Evolutionary conservation across 2,113 vertebrate genomes (phyloP), one percentile per base, ranked within the genome.

Genomic region (Actenoides hombroni): DNA sequence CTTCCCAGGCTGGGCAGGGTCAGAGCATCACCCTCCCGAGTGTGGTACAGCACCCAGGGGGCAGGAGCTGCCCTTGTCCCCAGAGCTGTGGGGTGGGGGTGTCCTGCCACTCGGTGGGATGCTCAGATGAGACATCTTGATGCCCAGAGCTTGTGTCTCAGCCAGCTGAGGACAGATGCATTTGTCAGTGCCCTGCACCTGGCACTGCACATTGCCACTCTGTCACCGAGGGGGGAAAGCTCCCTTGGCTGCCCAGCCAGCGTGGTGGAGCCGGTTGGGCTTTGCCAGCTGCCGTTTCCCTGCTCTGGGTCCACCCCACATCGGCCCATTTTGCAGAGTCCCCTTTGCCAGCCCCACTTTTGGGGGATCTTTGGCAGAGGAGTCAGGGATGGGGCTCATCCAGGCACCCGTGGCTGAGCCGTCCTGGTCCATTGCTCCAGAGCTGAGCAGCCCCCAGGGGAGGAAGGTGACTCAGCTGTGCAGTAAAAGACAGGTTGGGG

Each of bases 351-450:
- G 25, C 39, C 59, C 56, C 40, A 15, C 29, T 54, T n/a, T 17
- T 11, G 39, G 49, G 42, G 49, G 5, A 3, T 29, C 37, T 53
- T 31, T 49, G 35, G 37, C 31, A 48, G 42, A 76, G 33, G 11
- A 8, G 15, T 23, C 1, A 0, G 33, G 21, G 46, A 6, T 26
- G 40, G 35, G 21, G 60, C 19, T 21, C 35, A 16, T 11, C 42
- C 40, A 8, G 1, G 0, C 2, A 2, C 28, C 39, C 2, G 0
- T 42, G 60, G 28, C 8, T 0, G 9, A 9, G 73, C 64, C n/a
- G 10, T 46, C 39, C 51, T 23, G 12, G n/a, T 33, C 48, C 6
- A 0, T 39, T 46, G 46, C 65, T 54, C 6, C 2, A 13, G 0
- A 12, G 26, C 25, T 13, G 61, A 33, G 71, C 15, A 2, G 12